Evolutionary conservation across 2,113 vertebrate species (phyloP), one percentile per base, ranked within the genome.

Genomic region (Cyanoderma ruficeps): DNA sequence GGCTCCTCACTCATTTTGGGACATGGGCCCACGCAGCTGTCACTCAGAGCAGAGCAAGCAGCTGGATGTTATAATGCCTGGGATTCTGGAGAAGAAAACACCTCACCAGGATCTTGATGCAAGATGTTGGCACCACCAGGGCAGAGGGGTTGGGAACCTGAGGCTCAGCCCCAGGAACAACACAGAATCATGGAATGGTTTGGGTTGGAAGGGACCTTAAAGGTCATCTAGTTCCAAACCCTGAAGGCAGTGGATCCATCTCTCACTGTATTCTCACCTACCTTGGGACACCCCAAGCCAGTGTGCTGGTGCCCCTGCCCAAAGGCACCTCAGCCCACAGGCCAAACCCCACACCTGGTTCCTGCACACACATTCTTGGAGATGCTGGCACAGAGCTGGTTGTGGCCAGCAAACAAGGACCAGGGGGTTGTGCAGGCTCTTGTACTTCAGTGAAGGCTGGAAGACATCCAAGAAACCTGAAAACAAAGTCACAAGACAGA

Each of bases 391-490:
- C 15, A 50, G 31, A 30, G 6, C 4, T 61, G 46, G 3, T 0
- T 44, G 9, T 14, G 13, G 24, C 10, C 33, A 55, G 25, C 13
- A 65, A 39, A 52, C 4, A 22, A 33, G 18, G 30, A 56, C 18
- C 35, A 56, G 10, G 11, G 42, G 31, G 22, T 18, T 2, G 2
- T 50, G 6, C 28, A 87, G 44, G 37, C 8, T 60, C 6, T 47
- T 21, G 6, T 3, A 5, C 22, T 41, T 77, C 31, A 9, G 5
- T 20, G 5, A 46, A 64, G 13, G 28, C 18, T 49, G 7, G 8
- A 7, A 13, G 5, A 1, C 5, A 4, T 4, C 17, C 20, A 39
- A 10, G 13, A 59, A 3, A 46, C 2, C 8, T 6, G 5, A 69
- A 90, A 87, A 28, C 2, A 1, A 50, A 59, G 0, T 3, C 39